phyloP scores from a whole-genome alignment of 2,797 vertebrate genomes.

The Bothrops alternatus region DNA sequence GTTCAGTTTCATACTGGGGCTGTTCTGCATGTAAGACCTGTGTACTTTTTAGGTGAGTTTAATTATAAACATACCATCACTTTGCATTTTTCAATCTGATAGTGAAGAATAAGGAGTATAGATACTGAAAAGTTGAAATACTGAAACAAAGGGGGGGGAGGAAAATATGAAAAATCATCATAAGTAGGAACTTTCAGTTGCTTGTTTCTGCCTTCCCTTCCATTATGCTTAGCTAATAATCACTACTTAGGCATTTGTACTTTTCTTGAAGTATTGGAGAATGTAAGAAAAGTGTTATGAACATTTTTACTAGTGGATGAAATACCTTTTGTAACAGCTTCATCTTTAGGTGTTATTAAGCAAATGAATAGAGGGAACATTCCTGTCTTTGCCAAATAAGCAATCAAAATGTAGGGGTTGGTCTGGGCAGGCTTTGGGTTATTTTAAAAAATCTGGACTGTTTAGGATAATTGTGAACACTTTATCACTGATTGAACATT shows the following conservation, averaged over 20 bases:
- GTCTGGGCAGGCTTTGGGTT: background rate
- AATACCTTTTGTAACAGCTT: background rate
- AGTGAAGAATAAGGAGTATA: background rate
- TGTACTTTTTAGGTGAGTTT: background rate
- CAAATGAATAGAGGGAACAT: background rate
- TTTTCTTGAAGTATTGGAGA: background rate
- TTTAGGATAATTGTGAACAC: background rate
- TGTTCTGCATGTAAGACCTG: background rate
- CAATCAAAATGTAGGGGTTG: background rate
- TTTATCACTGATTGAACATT: background rate
- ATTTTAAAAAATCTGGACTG: background rate
- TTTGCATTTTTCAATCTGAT: background rate
- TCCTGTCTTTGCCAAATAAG: background rate
- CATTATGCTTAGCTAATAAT: background rate
- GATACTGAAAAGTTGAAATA: background rate
- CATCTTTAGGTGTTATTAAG: background rate
- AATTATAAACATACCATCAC: background rate
- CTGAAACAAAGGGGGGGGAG: background rate
- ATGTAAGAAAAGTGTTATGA: background rate
- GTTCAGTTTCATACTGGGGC: background rate
- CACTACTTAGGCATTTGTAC: background rate
- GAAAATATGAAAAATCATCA: background rate
- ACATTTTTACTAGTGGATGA: background rate
- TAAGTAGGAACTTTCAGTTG: background rate
- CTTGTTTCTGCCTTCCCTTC: background rate